Evolutionary conservation across 1,140 invertebrate genomes (phyloP).

Genomic region (Chionoecetes opilio): DNA sequence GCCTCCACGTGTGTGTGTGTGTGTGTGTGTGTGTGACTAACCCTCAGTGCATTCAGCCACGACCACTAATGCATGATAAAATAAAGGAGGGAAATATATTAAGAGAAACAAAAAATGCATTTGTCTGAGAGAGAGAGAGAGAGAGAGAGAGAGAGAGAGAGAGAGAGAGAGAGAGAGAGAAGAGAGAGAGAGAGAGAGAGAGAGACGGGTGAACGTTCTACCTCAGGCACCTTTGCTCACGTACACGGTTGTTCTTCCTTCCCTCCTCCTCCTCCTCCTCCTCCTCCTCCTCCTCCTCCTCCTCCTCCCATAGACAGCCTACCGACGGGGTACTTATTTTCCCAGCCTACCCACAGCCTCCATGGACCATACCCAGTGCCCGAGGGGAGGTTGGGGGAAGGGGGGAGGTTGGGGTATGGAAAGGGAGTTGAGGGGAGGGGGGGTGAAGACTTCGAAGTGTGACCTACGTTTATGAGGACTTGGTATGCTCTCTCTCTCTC

Average conservation of each 20-base stretch:
- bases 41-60: neutral
- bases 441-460: neutral
- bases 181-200: neutral
- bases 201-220: constrained; percentile 28
- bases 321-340: constrained; percentile 1
- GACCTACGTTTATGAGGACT: neutral
- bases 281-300: constrained; percentile 13
- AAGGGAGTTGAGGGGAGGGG: neutral
- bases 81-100: neutral
- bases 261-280: constrained; percentile 11
- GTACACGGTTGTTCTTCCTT: neutral
- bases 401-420: neutral
- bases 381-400: neutral
- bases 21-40: neutral
- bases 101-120: neutral
- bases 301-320: constrained; percentile 54
- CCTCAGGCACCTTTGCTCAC: constrained; percentile 48
- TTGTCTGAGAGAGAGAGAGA: neutral
- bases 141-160: neutral
- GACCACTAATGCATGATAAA: neutral
- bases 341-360: neutral
- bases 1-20: neutral
- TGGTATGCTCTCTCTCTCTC: neutral
- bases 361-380: neutral
- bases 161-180: constrained; percentile 11